phyloP scores from a whole-genome alignment of 2,888 invertebrate species.

The Drosophila gaucha region DNA sequence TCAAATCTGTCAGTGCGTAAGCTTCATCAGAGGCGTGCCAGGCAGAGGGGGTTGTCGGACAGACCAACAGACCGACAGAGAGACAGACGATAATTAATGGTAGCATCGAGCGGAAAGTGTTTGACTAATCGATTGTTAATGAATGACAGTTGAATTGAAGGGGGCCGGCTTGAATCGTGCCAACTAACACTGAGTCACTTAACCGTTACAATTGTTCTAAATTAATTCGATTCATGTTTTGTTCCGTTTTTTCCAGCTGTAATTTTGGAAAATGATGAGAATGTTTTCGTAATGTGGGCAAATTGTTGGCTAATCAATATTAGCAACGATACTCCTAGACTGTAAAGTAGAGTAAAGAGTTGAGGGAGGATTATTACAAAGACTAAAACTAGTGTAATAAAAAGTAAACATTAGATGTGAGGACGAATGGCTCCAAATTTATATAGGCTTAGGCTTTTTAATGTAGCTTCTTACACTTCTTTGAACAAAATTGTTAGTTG shows the following conservation, averaged over 20 bases:
- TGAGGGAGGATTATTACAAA: neutral
- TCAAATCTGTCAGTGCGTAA: slow-evolving; percentile 36
- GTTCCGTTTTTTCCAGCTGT: slow-evolving; percentile 9
- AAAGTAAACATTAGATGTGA: too few relatives aligned
- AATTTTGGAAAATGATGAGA: slow-evolving; percentile 14
- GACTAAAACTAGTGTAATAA: too few relatives aligned
- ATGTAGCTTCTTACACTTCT: too few relatives aligned
- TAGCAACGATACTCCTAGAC: slow-evolving; percentile 17
- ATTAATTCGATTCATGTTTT: slow-evolving; percentile 73
- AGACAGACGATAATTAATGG: slow-evolving; percentile 65
- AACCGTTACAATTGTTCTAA: slow-evolving; percentile 69
- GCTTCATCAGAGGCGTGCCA: slow-evolving; percentile 34
- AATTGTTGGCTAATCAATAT: slow-evolving; percentile 57
- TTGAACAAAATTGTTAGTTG: too few relatives aligned
- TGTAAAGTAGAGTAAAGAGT: neutral
- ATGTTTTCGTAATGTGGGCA: slow-evolving; percentile 49
- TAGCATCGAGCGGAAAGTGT: slow-evolving; percentile 73
- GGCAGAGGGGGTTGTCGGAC: slow-evolving; percentile 48
- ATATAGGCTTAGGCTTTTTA: too few relatives aligned
- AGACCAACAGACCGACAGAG: neutral
- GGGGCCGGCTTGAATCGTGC: slow-evolving; percentile 15
- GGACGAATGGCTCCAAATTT: too few relatives aligned
- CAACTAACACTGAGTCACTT: slow-evolving; percentile 65
- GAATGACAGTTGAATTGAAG: slow-evolving; percentile 75
- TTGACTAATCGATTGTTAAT: slow-evolving; percentile 80